Percentiles rank a stretch among this genome's conserved stretches.
Conservation (phyloP, 2,113 vertebrate genomes). For the Cercocebus atys region DNA sequence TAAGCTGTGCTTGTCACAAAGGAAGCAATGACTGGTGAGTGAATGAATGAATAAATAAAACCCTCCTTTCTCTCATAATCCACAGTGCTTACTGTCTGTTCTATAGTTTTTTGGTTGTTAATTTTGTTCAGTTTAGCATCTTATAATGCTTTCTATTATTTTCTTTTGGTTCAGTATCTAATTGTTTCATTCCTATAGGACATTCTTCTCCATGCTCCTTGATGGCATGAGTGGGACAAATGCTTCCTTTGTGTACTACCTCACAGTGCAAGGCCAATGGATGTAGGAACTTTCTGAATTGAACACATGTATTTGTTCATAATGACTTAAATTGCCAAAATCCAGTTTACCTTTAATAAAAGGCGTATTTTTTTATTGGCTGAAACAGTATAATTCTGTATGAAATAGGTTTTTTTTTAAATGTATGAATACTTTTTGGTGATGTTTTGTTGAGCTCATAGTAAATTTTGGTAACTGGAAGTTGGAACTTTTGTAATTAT, state of each 20-base stretch:
- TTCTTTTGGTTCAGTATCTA: conserved; percentile 59
- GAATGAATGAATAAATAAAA: conserved; percentile 47
- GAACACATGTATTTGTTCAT: conserved; percentile 63
- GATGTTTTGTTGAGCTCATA: background rate
- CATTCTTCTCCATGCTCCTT: conserved; percentile 60
- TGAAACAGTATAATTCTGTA: conserved; percentile 22
- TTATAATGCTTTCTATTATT: conserved; percentile 67
- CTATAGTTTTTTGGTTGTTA: conserved; percentile 12
- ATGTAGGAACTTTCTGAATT: conserved; percentile 42
- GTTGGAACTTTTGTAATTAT: background rate
- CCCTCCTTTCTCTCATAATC: conserved; percentile 16
- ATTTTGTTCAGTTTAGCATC: conserved; percentile 55
- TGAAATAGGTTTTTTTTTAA: background rate
- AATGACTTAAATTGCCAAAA: conserved; percentile 53
- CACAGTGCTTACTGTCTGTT: conserved; percentile 13
- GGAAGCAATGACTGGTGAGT: background rate
- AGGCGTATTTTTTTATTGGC: conserved; percentile 44
- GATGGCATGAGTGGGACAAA: conserved; percentile 38
- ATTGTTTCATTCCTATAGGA: conserved; percentile 64
- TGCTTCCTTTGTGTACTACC: conserved; percentile 55
- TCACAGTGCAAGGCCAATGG: conserved; percentile 43
- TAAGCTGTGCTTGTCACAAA: background rate
- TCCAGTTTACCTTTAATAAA: conserved; percentile 48
- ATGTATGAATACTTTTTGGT: background rate
- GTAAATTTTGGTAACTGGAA: conserved; percentile 30